These are phyloP conservation scores for Microdon myrmicae DNA, from an alignment of 2,888 invertebrate species.

Conservation along the genomic window DNA sequence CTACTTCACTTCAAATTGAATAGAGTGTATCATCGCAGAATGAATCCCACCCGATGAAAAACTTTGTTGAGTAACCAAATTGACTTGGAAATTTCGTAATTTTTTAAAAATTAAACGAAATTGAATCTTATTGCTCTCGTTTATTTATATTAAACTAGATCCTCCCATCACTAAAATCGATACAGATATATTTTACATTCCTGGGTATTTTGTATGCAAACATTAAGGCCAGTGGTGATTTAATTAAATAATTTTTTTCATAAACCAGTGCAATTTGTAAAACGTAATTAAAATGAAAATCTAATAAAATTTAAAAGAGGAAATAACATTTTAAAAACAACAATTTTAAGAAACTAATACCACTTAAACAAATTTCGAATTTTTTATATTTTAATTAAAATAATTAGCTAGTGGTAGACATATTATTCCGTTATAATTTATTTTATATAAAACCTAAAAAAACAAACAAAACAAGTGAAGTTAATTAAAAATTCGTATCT, in stretches of 20 bases:
- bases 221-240: conserved; percentile 55
- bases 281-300: conserved; percentile 33
- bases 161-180: background rate
- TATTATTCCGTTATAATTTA: conserved; percentile 35
- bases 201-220: conserved; percentile 13
- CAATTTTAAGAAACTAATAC: background rate
- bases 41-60: too few species aligned
- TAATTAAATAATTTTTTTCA: conserved; percentile 43
- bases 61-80: too few species aligned
- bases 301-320: conserved; percentile 11
- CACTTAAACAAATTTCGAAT: conserved; percentile 2
- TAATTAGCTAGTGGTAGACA: conserved; percentile 45
- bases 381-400: conserved; percentile 13
- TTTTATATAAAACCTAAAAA: conserved; percentile 31
- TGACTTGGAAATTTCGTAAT: too few species aligned
- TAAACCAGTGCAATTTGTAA: conserved; percentile 55
- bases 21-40: too few species aligned
- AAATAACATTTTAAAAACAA: background rate
- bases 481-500: conserved; percentile 31
- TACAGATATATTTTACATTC: background rate
- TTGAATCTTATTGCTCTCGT: background rate
- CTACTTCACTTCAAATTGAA: too few species aligned
- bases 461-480: conserved; percentile 13
- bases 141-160: background rate
- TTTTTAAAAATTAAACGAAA: background rate